Conservation (phyloP, 2,888 invertebrate genomes). For the Bruchidius siliquastri region DNA sequence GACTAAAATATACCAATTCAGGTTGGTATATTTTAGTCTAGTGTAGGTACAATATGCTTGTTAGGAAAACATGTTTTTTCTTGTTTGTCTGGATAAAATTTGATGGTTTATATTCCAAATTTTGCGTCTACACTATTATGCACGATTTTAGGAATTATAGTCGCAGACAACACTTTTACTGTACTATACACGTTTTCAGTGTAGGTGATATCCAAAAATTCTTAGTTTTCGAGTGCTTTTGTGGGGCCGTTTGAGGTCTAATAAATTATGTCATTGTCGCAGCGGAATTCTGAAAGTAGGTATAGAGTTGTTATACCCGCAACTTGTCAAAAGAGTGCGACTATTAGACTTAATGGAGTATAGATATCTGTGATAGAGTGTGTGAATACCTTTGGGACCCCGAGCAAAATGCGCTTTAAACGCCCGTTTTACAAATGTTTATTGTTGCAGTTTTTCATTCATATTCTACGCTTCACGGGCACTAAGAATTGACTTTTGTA, state of each 20-base stretch:
- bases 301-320: slow-evolving; percentile 16
- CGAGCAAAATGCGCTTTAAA: neutral
- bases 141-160: too few relatives aligned
- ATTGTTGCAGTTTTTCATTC: neutral
- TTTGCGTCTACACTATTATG: too few relatives aligned
- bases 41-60: too few relatives aligned
- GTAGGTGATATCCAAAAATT: neutral
- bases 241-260: slow-evolving; percentile 42
- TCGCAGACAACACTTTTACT: neutral
- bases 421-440: neutral
- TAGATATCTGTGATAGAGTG: neutral
- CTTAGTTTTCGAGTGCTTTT: slow-evolving; percentile 24
- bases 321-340: slow-evolving; percentile 1
- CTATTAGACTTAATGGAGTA: neutral
- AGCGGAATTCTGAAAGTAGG: slow-evolving; percentile 7
- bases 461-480: neutral
- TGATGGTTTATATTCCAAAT: too few relatives aligned
- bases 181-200: neutral
- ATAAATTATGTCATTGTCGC: slow-evolving; percentile 35
- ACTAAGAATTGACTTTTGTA: neutral
- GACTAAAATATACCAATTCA: too few relatives aligned
- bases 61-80: too few relatives aligned
- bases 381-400: neutral
- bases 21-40: too few relatives aligned
- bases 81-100: too few relatives aligned